Evolutionary conservation across 64 coral and sea anemone genomes (phyloP), one percentile per base, ranked within the genome.

Genomic region (Actinia equina): DNA sequence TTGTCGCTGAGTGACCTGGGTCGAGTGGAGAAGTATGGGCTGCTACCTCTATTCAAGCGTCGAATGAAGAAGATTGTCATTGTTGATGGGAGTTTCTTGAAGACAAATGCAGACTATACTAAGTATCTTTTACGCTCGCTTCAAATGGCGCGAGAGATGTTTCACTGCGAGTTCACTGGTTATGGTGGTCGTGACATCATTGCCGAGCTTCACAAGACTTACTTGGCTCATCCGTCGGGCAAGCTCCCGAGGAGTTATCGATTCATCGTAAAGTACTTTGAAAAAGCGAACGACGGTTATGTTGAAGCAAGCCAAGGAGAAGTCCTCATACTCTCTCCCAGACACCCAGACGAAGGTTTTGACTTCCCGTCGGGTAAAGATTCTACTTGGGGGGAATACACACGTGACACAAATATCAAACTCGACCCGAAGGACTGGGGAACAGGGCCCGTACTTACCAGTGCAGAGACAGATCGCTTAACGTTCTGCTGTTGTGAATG

Each of bases 1-100:
- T 76, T 97, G 23, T 90, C 82, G 59, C 71, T 97, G 53, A 97
- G 94, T 44, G 94, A 97, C 25, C 89, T 83, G 17, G 94, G 91
- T 19, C 94, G 94, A 77, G 79, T 97, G 43, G 94, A 97, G 85
- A 97, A 97, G 86, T 97, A 90, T 45, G 94, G 94, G 46, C 41
- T 97, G 59, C 86, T 97, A 37, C 84, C 88, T 18, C 85, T 97
- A 8, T 67, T 97, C 37, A 97, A 97, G 43, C 92, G 86, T n/a
- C 85, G 91, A 51, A 79, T 97, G 20, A 97, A 86, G 51, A 93
- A 93, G 52, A 97, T 97, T 27, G 88, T 97, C 17, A 79, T 90
- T 3, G 59, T 93, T 23, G 94, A 97, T 52, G 94, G 94, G 15
- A 93, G 94, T 46, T 90, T 93, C n/a, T 90, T 97, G 20, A 17